A percentile compares a stretch with the other conserved stretches of the same genome.
phyloP scores from a whole-genome alignment of 2,797 vertebrate species.

The Australoheros facetus region DNA sequence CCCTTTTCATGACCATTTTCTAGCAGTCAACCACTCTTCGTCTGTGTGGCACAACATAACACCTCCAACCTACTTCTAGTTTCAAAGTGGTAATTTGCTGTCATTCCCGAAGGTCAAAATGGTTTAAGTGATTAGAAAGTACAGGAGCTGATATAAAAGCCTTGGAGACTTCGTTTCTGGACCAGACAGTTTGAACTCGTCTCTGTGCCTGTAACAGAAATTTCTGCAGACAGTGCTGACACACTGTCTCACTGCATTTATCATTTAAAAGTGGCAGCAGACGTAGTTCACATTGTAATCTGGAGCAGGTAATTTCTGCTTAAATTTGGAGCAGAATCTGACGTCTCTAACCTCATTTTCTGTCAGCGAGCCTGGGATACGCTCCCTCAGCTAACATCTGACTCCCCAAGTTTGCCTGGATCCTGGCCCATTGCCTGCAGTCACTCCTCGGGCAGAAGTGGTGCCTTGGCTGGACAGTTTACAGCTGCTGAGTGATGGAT shows the following conservation, averaged over 20 bases:
- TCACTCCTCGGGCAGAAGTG: conserved; percentile 2
- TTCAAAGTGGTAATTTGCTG: background rate
- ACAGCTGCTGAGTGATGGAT: conserved; percentile 17
- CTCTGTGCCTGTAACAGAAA: background rate
- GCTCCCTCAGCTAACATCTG: conserved; percentile 2
- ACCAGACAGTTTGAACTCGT: background rate
- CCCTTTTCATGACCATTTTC: background rate
- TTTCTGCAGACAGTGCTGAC: background rate
- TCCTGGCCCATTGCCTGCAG: background rate
- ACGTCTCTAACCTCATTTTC: conserved; percentile 37
- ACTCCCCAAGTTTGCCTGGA: background rate
- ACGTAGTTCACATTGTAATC: conserved; percentile 2
- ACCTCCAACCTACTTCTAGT: background rate
- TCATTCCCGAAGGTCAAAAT: background rate
- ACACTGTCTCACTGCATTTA: background rate
- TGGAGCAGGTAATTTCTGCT: conserved; percentile 44
- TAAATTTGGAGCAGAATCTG: conserved; percentile 46
- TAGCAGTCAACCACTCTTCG: background rate
- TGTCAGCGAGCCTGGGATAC: background rate
- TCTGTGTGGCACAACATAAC: background rate
- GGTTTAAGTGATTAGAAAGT: background rate
- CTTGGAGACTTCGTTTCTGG: background rate
- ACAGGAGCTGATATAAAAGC: background rate
- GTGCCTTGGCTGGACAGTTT: background rate
- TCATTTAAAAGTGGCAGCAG: background rate